Base-by-base conservation (phyloP, 2,888 invertebrate genomes). In the Morpho deidamia region DNA sequence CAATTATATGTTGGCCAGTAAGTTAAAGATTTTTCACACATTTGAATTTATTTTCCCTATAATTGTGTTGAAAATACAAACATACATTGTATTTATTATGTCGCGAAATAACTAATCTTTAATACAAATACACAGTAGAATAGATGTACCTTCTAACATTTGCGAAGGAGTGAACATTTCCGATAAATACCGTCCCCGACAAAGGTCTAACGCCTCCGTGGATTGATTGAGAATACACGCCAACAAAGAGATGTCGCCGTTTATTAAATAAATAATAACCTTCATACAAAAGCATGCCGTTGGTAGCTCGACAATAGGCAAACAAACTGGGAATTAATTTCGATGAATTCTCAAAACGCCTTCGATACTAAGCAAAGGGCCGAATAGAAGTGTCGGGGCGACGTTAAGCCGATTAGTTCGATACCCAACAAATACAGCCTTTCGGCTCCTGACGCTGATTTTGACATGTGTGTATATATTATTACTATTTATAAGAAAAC, bases 251-350 rank as follows among this genome's bases (percentile, higher is more conserved):
- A 66, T 72, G 76, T 80, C 72, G 70, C 72, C 79, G 80, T 84
- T 74, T 85, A 85, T 85, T 83, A 87, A 85, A 88, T 85, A 86
- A 88, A 87, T 84, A 88, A 83, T 79, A 81, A 81, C 78, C 78
- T 55, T 61, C 53, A 58, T 66, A 86, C 83, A 84, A 84, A 74
- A 70, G 55, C 61, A 66, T 55, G 76, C 72, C 78, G 78, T 74
- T 77, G 80, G 83, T 80, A 82, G 82, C 68, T 67, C 73, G 58
- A 86, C 86, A 89, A 88, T 83, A 66, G 79, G 59, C 79, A 79
- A 83, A 88, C 85, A 88, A 83, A 87, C 83, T 83, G 79, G 73
- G 83, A 85, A 86, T 83, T 87, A 82, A 84, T 87, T 84, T 78
- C 83, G 76, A 87, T 85, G 81, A 80, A 83, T 86, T 83, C 80